Percentiles rank a stretch among this genome's conserved stretches.
Evolutionary conservation across 2,113 vertebrate species (phyloP).

Genomic region (Colossoma macropomum): DNA sequence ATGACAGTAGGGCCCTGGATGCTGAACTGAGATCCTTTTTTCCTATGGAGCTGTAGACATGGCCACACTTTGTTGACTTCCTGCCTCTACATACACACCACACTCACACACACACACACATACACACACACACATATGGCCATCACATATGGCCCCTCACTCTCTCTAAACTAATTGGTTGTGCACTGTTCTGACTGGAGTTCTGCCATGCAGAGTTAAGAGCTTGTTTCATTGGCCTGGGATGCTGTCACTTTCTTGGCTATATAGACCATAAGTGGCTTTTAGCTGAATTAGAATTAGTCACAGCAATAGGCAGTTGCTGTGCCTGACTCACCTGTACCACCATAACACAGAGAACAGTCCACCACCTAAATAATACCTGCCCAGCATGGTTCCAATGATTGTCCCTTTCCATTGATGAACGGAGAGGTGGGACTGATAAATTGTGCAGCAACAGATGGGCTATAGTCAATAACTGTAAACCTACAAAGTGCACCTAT

Average conservation of each 20-base stretch:
- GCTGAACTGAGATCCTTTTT: background rate
- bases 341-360: background rate
- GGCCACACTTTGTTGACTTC: too few relatives aligned
- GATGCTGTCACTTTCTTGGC: background rate
- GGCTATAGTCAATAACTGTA: too few relatives aligned
- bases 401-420: background rate
- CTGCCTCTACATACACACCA: background rate
- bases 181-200: background rate
- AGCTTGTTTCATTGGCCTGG: background rate
- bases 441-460: too few relatives aligned
- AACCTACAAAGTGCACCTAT: too few relatives aligned
- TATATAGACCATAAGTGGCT: background rate
- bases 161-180: background rate
- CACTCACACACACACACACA: slow-evolving; percentile 25
- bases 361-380: background rate
- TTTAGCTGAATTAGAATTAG: background rate
- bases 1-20: too few relatives aligned
- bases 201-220: background rate
- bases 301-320: background rate
- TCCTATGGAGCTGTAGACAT: background rate
- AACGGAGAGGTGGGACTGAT: background rate
- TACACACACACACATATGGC: slow-evolving; percentile 16
- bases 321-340: background rate
- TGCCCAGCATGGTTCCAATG: background rate
- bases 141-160: background rate